phyloP scores from a whole-genome alignment of 2,113 vertebrate genomes.

The Alexandromys fortis region DNA sequence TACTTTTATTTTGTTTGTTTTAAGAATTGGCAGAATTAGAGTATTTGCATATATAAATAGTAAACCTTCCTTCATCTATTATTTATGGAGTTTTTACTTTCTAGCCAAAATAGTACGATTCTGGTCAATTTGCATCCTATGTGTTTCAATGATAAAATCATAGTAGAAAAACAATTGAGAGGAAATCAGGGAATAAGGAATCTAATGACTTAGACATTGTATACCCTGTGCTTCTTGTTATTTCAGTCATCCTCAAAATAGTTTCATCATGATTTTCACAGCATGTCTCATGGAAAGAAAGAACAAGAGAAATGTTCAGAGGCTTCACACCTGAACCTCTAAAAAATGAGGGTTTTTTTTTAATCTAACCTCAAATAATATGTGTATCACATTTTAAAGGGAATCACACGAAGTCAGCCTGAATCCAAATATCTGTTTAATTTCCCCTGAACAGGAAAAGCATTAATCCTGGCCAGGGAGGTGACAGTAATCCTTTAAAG shows the following conservation, averaged over 20 bases:
- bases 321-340: not conserved
- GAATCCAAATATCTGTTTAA: conserved; percentile 8
- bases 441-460: conserved; percentile 42
- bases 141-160: not conserved
- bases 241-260: not conserved
- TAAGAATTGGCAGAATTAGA: not conserved
- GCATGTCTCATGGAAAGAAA: not conserved
- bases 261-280: not conserved
- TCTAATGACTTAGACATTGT: not conserved
- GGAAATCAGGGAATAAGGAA: not conserved
- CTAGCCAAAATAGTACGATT: not conserved
- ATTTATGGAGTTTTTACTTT: not conserved
- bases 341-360: not conserved
- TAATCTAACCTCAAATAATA: not conserved
- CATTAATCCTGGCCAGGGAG: conserved; percentile 47
- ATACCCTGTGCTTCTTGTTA: not conserved
- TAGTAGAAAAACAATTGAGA: not conserved
- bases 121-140: not conserved
- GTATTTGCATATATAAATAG: not conserved
- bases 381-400: conserved; percentile 18
- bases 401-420: conserved; percentile 40
- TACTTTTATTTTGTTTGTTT: not conserved
- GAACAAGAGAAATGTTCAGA: not conserved
- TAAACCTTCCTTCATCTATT: not conserved
- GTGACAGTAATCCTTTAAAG: conserved; percentile 55